A percentile compares a stretch with the other conserved stretches of the same genome.
Conservation (phyloP, 2,888 invertebrate species). For the Drosophila mettleri region DNA sequence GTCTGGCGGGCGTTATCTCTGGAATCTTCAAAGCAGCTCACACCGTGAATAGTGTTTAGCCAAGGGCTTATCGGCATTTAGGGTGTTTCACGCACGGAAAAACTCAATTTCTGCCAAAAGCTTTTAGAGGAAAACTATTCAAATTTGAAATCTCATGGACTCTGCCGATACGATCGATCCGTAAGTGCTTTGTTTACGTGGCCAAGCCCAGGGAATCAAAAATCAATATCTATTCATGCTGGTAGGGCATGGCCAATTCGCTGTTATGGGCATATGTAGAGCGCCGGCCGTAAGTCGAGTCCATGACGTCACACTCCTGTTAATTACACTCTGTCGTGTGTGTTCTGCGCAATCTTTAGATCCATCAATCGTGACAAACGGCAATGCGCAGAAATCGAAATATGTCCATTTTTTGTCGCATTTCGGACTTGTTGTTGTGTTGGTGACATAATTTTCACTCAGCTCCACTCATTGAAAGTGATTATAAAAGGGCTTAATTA, state of each 20-base stretch:
- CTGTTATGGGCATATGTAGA: not conserved
- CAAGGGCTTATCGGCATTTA: not conserved
- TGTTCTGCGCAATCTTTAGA: conserved; percentile 3
- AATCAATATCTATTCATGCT: not conserved
- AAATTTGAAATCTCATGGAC: not conserved
- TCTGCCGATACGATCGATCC: not conserved
- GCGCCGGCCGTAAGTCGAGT: not conserved
- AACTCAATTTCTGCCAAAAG: not conserved
- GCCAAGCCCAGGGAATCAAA: not conserved
- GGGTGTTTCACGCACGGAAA: not conserved
- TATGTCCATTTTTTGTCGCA: not conserved
- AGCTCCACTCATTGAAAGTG: not conserved
- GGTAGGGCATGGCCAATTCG: not conserved
- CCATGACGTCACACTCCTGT: conserved; percentile 7
- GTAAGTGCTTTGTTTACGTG: not conserved
- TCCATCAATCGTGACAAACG: conserved; percentile 14
- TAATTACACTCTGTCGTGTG: conserved; percentile 12
- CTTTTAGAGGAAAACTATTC: not conserved
- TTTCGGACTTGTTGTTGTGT: not conserved
- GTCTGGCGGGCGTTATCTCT: not conserved
- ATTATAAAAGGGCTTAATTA: not conserved
- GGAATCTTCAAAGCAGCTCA: not conserved
- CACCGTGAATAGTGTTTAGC: not conserved
- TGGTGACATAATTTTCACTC: conserved; percentile 7
- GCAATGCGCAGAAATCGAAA: conserved; percentile 16